phyloP scores from a whole-genome alignment of 2,888 invertebrate genomes.

The Agrilus mali region DNA sequence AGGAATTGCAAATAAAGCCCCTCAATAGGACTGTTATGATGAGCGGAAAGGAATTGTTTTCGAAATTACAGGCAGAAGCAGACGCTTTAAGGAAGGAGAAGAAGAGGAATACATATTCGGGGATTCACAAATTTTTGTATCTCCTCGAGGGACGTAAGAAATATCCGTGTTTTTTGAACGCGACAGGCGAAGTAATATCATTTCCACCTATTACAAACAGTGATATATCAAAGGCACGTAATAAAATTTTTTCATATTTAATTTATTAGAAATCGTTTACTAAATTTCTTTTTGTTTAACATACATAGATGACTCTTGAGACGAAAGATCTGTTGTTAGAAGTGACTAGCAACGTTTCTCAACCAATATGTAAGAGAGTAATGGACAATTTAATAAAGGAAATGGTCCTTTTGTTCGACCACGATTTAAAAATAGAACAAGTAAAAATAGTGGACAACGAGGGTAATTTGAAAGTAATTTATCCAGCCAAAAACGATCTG shows the following conservation, averaged over 20 bases:
- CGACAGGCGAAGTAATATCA: slow-evolving; percentile 55
- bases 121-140: slow-evolving; percentile 74
- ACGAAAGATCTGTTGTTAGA: slow-evolving; percentile 60
- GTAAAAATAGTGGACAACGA: slow-evolving; percentile 57
- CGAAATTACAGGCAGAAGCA: slow-evolving; percentile 60
- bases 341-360: slow-evolving; percentile 58
- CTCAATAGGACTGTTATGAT: slow-evolving; percentile 46
- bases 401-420: slow-evolving; percentile 39
- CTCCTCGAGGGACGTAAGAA: slow-evolving; percentile 59
- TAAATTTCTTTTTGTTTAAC: slow-evolving; percentile 13
- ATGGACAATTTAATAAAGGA: slow-evolving; percentile 55
- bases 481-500: slow-evolving; percentile 66
- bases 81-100: slow-evolving; percentile 71
- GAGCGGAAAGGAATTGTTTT: slow-evolving; percentile 55
- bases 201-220: slow-evolving; percentile 82
- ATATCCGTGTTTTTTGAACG: slow-evolving; percentile 61
- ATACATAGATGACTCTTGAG: slow-evolving; percentile 51
- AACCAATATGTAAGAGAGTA: slow-evolving; percentile 52
- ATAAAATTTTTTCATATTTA: slow-evolving; percentile 3
- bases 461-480: slow-evolving; percentile 58
- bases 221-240: slow-evolving; percentile 67
- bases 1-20: slow-evolving; percentile 52
- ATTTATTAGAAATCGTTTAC: not conserved
- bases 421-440: slow-evolving; percentile 44
- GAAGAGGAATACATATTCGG: slow-evolving; percentile 69